Conservation (phyloP, 2,797 vertebrate genomes). For the Pangasius larnaudii region DNA sequence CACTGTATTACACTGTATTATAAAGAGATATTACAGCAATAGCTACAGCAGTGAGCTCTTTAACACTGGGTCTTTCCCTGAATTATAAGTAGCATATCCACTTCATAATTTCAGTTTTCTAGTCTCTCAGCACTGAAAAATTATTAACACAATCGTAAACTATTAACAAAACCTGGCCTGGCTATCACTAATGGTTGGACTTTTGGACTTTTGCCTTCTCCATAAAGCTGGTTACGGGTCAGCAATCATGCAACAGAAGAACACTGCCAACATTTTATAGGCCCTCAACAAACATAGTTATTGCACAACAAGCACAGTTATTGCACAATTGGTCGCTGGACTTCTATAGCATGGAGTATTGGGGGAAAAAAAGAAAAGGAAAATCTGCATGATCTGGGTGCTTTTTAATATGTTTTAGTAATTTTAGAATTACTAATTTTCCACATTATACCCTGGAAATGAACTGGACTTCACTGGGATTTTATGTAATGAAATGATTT, state of each 20-base stretch:
- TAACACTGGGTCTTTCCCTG: not conserved
- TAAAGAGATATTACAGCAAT: not conserved
- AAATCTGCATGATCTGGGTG: not conserved
- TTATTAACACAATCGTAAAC: not conserved
- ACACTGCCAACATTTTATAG: constrained; percentile 22
- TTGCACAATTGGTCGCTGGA: not conserved
- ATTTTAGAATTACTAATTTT: not conserved
- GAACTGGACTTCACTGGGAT: not conserved
- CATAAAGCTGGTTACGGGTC: constrained; percentile 8
- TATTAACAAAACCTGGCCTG: not conserved
- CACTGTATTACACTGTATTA: not conserved
- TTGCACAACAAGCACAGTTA: not conserved
- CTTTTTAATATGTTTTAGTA: not conserved
- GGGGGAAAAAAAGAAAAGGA: not conserved
- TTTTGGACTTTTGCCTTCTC: constrained; percentile 22
- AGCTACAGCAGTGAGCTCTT: not conserved
- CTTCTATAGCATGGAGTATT: not conserved
- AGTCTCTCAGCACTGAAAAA: not conserved
- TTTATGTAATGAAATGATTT: not conserved
- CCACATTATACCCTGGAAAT: not conserved
- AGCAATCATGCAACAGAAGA: not conserved
- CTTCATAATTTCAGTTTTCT: not conserved
- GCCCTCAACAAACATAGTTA: not conserved
- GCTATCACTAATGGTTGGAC: not conserved
- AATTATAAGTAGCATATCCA: not conserved